Conservation (phyloP, 92 coral and sea anemone species). For the Zoanthus gigantus region DNA sequence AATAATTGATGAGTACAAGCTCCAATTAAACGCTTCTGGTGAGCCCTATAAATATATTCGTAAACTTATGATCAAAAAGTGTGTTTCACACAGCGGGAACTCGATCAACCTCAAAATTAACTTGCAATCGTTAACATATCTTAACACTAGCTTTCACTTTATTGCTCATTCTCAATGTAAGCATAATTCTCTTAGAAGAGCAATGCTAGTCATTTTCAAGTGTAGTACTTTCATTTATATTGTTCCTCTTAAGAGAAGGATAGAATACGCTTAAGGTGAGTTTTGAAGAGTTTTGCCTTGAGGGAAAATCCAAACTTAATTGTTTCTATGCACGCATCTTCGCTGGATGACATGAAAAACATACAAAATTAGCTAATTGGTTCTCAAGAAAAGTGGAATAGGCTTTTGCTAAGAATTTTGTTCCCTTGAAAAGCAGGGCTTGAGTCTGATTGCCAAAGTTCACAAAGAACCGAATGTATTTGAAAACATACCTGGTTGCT, state of each 20-base stretch:
- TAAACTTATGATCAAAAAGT: slow-evolving; percentile 10
- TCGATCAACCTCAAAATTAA: slow-evolving; percentile 21
- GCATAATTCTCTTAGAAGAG: not conserved
- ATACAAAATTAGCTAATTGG: not conserved
- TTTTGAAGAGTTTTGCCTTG: slow-evolving; percentile 42
- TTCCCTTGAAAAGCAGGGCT: not conserved
- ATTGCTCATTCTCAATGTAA: not conserved
- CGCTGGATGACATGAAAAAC: not conserved
- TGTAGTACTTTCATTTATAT: slow-evolving; percentile 5
- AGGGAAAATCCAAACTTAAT: slow-evolving; percentile 41
- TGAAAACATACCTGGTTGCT: slow-evolving; percentile 31
- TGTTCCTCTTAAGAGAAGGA: not conserved
- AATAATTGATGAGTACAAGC: slow-evolving; percentile 27
- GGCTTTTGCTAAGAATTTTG: not conserved
- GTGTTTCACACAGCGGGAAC: slow-evolving; percentile 37
- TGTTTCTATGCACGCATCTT: slow-evolving; percentile 28
- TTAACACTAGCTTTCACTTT: not conserved
- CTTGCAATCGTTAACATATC: not conserved
- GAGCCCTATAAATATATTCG: slow-evolving; percentile 46
- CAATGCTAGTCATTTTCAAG: slow-evolving; percentile 7
- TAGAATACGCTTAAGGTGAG: slow-evolving; percentile 16
- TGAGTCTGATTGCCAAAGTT: not conserved
- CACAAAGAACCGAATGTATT: slow-evolving; percentile 22
- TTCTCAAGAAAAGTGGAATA: not conserved
- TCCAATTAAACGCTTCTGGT: slow-evolving; percentile 43